Conservation (phyloP, 2,888 invertebrate species). For the Notocelia uddmanniana region DNA sequence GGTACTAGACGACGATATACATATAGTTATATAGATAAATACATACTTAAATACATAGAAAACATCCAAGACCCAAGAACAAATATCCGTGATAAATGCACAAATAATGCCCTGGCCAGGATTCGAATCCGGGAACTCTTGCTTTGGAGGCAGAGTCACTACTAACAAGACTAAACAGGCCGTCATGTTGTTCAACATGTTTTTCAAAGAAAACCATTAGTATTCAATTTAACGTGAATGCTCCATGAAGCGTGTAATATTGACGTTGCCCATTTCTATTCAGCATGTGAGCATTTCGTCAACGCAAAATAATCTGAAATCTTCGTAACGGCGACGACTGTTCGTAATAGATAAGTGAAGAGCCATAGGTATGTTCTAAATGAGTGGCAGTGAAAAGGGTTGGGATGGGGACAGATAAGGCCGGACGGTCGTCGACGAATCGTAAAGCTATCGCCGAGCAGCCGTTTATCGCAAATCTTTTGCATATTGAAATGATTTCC, state of each 20-base stretch:
- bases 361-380: constrained; percentile 57
- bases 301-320: constrained; percentile 11
- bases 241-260: not conserved
- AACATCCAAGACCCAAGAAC: too few relatives aligned
- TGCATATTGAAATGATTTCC: constrained; percentile 67
- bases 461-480: constrained; percentile 72
- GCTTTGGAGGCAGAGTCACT: too few relatives aligned
- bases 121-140: too few relatives aligned
- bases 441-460: constrained; percentile 71
- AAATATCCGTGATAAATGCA: too few relatives aligned
- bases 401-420: constrained; percentile 81
- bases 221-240: too few relatives aligned
- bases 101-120: too few relatives aligned
- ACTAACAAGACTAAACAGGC: too few relatives aligned
- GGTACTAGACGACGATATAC: too few relatives aligned
- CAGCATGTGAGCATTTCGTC: not conserved
- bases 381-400: constrained; percentile 79
- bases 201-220: not conserved
- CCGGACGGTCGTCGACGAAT: constrained; percentile 77
- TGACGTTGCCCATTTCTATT: not conserved
- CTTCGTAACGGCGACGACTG: constrained; percentile 16
- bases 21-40: too few relatives aligned
- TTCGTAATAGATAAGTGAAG: constrained; percentile 51
- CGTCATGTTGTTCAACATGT: too few relatives aligned
- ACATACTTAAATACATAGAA: too few relatives aligned